phyloP scores from a whole-genome alignment of 2,888 invertebrate species.

The Podabrus alpinus region DNA sequence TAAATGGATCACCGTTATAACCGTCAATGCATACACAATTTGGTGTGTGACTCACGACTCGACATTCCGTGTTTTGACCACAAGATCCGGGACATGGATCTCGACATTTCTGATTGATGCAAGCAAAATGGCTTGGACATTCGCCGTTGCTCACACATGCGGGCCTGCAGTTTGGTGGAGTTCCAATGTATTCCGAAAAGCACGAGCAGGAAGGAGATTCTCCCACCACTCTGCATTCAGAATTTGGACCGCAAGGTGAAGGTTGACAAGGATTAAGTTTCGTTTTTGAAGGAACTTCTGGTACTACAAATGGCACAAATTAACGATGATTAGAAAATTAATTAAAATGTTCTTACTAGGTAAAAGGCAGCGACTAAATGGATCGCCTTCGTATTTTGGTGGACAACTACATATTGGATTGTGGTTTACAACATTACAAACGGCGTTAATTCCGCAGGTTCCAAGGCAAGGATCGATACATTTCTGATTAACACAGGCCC shows the following conservation, averaged over 20 bases:
- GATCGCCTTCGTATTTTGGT: slow-evolving; percentile 78
- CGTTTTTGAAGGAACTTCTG: slow-evolving; percentile 36
- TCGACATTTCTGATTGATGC: slow-evolving; percentile 74
- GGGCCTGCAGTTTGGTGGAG: slow-evolving; percentile 73
- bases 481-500: slow-evolving; percentile 59
- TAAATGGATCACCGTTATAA: slow-evolving; percentile 64
- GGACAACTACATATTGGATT: slow-evolving; percentile 86
- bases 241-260: slow-evolving; percentile 73
- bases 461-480: slow-evolving; percentile 62
- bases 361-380: slow-evolving; percentile 70
- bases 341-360: slow-evolving; percentile 21
- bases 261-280: slow-evolving; percentile 66
- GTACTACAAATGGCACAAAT: slow-evolving; percentile 22
- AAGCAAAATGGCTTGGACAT: slow-evolving; percentile 71
- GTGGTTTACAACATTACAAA: slow-evolving; percentile 76
- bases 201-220: slow-evolving; percentile 66
- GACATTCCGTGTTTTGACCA: slow-evolving; percentile 61
- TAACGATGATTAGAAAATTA: not conserved
- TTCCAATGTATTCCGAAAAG: slow-evolving; percentile 63
- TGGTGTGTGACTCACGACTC: slow-evolving; percentile 62
- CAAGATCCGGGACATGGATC: slow-evolving; percentile 68
- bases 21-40: slow-evolving; percentile 62
- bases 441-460: slow-evolving; percentile 62
- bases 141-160: slow-evolving; percentile 76
- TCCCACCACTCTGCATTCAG: slow-evolving; percentile 59